phyloP scores from a whole-genome alignment of 2,797 vertebrate genomes.

The Cheracebus regulus region DNA sequence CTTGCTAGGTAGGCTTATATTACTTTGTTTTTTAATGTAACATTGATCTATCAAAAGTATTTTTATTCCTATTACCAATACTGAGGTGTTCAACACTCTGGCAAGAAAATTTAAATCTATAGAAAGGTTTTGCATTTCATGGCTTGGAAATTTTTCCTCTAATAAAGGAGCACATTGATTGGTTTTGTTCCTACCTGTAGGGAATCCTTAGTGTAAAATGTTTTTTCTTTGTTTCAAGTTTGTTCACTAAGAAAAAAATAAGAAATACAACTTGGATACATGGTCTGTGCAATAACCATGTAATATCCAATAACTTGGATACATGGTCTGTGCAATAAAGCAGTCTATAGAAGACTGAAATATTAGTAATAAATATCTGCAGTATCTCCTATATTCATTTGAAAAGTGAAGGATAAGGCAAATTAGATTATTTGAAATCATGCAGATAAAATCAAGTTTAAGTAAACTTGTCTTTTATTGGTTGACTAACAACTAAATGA shows the following conservation, averaged over 20 bases:
- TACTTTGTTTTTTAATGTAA: conserved; percentile 61
- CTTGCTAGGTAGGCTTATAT: conserved; percentile 31
- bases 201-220: not conserved
- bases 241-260: not conserved
- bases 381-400: not conserved
- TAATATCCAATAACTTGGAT: not conserved
- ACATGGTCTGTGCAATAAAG: not conserved
- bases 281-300: not conserved
- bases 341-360: not conserved
- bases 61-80: not conserved
- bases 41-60: not conserved
- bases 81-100: not conserved
- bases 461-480: not conserved
- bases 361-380: not conserved
- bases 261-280: not conserved
- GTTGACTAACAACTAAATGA: not conserved
- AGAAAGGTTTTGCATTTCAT: not conserved
- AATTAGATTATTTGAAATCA: not conserved
- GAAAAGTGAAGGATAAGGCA: not conserved
- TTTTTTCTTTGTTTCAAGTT: conserved; percentile 19
- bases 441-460: not conserved
- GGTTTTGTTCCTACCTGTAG: not conserved
- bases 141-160: not conserved
- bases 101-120: conserved; percentile 2
- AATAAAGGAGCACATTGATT: not conserved